Conservation (phyloP, 2,797 vertebrate species). For the Lophius americanus region DNA sequence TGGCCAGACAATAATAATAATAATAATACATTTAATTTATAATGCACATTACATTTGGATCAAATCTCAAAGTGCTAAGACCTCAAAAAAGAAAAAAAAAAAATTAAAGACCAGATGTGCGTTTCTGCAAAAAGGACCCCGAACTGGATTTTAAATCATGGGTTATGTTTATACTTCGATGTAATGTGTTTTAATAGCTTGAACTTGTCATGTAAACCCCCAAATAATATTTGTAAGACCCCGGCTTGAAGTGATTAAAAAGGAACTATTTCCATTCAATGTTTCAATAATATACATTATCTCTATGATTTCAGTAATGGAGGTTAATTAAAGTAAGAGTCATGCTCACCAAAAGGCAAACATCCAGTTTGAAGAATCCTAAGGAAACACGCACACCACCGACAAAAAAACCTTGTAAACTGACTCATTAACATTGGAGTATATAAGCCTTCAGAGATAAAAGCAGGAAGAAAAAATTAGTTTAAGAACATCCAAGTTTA, state of each 20-base stretch:
- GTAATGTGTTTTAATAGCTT: neutral
- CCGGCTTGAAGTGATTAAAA: neutral
- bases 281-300: neutral
- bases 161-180: constrained; percentile 2
- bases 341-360: neutral
- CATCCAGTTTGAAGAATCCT: constrained; percentile 3
- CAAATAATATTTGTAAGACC: neutral
- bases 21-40: too few species aligned
- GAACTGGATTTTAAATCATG: constrained; percentile 13
- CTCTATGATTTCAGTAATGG: neutral
- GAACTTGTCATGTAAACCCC: neutral
- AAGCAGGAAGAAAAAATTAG: constrained; percentile 23
- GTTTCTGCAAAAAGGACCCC: constrained; percentile 7
- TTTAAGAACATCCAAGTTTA: constrained; percentile 37
- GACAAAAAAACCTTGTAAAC: constrained; percentile 18
- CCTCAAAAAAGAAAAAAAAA: constrained; percentile 40
- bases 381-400: neutral
- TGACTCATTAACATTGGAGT: constrained; percentile 32
- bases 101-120: constrained; percentile 49
- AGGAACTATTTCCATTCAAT: neutral
- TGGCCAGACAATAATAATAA: too few species aligned
- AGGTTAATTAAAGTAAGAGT: constrained; percentile 5
- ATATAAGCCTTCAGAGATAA: neutral
- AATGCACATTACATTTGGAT: too few species aligned
- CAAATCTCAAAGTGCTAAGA: too few species aligned